phyloP scores from a whole-genome alignment of 1,140 invertebrate species.

The Drosophila bifasciata region DNA sequence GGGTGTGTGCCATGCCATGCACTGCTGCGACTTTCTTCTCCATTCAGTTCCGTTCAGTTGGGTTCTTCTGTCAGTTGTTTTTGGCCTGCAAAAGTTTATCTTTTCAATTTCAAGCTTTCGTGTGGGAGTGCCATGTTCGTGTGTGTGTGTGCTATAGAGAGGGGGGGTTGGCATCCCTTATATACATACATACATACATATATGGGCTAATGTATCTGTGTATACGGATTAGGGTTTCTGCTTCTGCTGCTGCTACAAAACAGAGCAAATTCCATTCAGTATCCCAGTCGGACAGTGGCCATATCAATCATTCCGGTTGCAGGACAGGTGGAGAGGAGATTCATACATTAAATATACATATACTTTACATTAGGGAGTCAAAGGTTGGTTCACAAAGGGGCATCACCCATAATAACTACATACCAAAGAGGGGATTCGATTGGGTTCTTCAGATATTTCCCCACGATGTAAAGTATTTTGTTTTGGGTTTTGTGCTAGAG shows the following conservation, averaged over 20 bases:
- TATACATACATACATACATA: constrained; percentile 27
- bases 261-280: constrained; percentile 5
- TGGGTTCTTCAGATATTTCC: too few relatives aligned
- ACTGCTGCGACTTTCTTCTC: constrained; percentile 1
- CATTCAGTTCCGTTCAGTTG: constrained; percentile 2
- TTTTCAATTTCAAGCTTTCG: constrained; percentile 72
- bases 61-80: constrained; percentile 47
- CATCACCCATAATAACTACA: too few relatives aligned
- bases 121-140: constrained; percentile 22
- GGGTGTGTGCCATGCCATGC: not conserved
- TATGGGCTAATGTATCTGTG: constrained; percentile 55
- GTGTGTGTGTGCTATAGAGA: constrained; percentile 14
- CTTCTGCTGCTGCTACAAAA: constrained; percentile 28
- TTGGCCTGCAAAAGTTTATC: constrained; percentile 76
- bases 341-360: not conserved
- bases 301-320: constrained; percentile 58
- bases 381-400: too few relatives aligned
- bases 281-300: constrained; percentile 63
- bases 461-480: too few relatives aligned
- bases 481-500: too few relatives aligned
- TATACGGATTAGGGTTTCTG: constrained; percentile 74
- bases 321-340: constrained; percentile 11
- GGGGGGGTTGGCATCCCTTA: constrained; percentile 1
- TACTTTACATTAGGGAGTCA: not conserved
- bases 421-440: too few relatives aligned